Evolutionary conservation across 2,797 vertebrate species (phyloP).

Genomic region (Xiphorhynchus erythropygius): DNA sequence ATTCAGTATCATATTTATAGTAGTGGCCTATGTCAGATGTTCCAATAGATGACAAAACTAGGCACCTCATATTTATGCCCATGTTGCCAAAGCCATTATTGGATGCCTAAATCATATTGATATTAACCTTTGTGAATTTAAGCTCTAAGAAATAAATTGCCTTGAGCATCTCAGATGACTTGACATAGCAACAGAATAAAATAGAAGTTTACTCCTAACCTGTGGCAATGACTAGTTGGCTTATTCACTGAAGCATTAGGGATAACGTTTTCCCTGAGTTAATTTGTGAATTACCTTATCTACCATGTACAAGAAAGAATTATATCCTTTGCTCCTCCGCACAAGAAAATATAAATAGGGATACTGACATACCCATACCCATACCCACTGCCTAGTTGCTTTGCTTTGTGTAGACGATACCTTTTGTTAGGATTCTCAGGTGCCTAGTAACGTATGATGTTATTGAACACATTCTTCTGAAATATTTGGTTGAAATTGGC

Average conservation of each 20-base stretch:
- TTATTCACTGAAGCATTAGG: not conserved
- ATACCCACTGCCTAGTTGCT: not conserved
- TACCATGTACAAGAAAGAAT: not conserved
- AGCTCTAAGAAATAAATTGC: not conserved
- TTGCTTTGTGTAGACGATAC: not conserved
- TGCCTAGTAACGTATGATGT: not conserved
- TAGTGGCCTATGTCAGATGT: not conserved
- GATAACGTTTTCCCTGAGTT: not conserved
- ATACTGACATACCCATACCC: not conserved
- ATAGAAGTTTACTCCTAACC: constrained; percentile 10
- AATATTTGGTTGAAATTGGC: not conserved
- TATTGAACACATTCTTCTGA: not conserved
- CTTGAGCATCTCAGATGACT: not conserved
- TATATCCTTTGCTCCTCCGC: not conserved
- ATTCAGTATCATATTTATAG: not conserved
- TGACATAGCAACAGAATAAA: not conserved
- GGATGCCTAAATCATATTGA: not conserved
- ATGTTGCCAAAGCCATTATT: not conserved
- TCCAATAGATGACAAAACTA: not conserved
- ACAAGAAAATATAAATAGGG: not conserved
- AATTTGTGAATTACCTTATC: not conserved
- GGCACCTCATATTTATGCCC: not conserved
- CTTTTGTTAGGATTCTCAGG: not conserved
- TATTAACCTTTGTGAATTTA: not conserved
- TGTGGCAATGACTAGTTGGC: not conserved